Conservation (phyloP, 23 tunicate genomes). For the Halocynthia aurantium region DNA sequence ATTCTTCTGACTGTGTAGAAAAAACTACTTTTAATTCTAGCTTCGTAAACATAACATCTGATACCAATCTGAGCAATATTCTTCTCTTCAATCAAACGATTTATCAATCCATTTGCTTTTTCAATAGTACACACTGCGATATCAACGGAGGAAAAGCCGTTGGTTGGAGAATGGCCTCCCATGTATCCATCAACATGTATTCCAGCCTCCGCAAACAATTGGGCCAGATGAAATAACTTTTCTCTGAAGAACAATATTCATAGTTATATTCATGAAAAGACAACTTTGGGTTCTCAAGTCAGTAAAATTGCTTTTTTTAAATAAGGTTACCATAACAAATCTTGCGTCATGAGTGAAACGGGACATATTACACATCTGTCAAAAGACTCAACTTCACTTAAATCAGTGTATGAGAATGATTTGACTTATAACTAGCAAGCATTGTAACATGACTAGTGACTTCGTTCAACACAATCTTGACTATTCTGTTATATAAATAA, state of each 20-base stretch:
- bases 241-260: conserved; percentile 38
- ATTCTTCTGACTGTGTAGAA: not conserved
- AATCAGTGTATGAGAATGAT: not conserved
- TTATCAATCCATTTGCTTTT: conserved; percentile 90
- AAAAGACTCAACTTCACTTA: not conserved
- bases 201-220: conserved; percentile 62
- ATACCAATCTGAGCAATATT: conserved; percentile 56
- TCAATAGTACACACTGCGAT: conserved; percentile 92
- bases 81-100: conserved; percentile 66
- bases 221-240: conserved; percentile 53
- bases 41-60: not conserved
- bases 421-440: not conserved
- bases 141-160: conserved; percentile 82
- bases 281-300: not conserved
- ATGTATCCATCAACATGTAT: conserved; percentile 75
- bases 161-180: conserved; percentile 82
- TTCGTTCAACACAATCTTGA: not conserved
- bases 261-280: too few species aligned
- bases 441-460: not conserved
- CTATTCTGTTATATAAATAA: not conserved
- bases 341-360: not conserved
- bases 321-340: not conserved
- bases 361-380: not conserved
- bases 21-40: not conserved
- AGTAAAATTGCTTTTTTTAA: not conserved